These are phyloP conservation scores for Dolichopus griseipennis DNA, from an alignment of 2,888 invertebrate species.

Conservation along the genomic window DNA sequence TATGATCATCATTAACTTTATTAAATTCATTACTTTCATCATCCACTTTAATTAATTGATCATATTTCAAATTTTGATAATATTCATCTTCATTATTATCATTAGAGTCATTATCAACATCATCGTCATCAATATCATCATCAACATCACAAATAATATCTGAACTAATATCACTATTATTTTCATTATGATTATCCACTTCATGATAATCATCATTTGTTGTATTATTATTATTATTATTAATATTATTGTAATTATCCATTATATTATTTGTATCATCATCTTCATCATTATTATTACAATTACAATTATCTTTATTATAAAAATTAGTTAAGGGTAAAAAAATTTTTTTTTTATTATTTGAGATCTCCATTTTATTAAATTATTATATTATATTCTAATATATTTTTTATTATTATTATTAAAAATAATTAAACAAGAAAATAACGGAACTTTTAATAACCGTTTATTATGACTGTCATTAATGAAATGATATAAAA, in stretches of 20 bases:
- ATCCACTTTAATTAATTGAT: constrained; percentile 9
- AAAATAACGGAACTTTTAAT: background rate
- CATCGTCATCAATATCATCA: constrained; percentile 15
- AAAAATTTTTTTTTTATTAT: background rate
- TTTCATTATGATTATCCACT: constrained; percentile 14
- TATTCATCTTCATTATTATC: constrained; percentile 11
- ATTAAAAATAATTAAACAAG: too few relatives aligned
- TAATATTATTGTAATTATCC: background rate
- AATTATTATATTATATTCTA: too few relatives aligned
- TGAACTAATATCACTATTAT: constrained; percentile 15
- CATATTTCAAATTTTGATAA: background rate
- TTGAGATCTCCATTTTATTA: background rate
- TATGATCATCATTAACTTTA: constrained; percentile 11
- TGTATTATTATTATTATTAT: background rate
- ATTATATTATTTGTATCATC: background rate
- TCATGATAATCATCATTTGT: background rate
- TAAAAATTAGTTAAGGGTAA: background rate
- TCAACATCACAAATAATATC: constrained; percentile 26
- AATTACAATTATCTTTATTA: background rate
- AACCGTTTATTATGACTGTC: background rate
- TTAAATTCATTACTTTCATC: background rate
- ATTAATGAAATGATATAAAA: background rate
- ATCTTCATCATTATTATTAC: background rate
- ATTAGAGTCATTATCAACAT: background rate
- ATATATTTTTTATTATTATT: too few relatives aligned